phyloP scores from a whole-genome alignment of 2,113 vertebrate genomes.

The Ploceus nigricollis region DNA sequence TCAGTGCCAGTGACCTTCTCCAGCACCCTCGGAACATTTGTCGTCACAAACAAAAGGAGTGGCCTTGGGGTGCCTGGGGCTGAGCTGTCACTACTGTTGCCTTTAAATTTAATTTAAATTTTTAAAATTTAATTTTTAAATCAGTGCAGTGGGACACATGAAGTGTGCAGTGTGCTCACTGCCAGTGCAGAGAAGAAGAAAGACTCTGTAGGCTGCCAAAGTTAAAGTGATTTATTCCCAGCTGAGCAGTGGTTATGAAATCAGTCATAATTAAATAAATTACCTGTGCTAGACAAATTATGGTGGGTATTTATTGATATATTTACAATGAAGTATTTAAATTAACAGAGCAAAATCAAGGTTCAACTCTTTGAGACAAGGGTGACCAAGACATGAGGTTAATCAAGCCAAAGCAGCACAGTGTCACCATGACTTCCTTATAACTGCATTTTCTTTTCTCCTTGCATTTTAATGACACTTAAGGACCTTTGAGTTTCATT shows the following conservation, averaged over 20 bases:
- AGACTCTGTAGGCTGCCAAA: not conserved
- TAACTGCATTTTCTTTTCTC: not conserved
- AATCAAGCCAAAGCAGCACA: not conserved
- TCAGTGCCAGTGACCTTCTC: accelerated
- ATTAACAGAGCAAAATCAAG: not conserved
- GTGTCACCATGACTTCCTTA: not conserved
- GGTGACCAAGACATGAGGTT: not conserved
- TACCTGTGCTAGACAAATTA: not conserved
- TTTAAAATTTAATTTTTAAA: not conserved
- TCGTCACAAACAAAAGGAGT: not conserved
- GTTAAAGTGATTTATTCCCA: not conserved
- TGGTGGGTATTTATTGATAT: not conserved
- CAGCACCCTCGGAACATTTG: not conserved
- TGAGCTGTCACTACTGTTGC: not conserved
- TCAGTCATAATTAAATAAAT: not conserved
- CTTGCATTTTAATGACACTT: not conserved
- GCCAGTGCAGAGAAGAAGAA: not conserved
- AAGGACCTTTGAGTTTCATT: not conserved
- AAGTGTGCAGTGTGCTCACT: not conserved
- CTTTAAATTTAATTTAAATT: not conserved
- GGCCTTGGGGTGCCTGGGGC: not conserved
- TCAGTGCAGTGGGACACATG: not conserved
- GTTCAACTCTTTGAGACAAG: not conserved
- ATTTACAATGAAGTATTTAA: not conserved
- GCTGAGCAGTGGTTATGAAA: not conserved